Percentiles rank a stretch among this genome's conserved stretches.
Evolutionary conservation across 2,113 vertebrate species (phyloP).

Genomic region (Chinchilla lanigera): DNA sequence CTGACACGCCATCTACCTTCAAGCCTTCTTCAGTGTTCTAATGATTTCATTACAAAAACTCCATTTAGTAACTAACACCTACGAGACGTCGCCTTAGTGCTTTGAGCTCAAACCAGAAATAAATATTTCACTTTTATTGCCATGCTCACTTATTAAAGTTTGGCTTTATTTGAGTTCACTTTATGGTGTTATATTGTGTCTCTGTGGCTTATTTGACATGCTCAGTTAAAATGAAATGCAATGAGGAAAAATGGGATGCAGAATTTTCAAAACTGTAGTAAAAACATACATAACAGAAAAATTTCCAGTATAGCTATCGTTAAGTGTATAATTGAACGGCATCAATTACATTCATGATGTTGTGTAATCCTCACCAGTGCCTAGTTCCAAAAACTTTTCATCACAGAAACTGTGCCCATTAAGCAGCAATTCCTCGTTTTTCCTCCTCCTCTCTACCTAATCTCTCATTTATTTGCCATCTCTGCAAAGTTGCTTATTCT

Average conservation of each 20-base stretch:
- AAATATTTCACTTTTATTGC: not conserved
- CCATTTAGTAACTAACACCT: not conserved
- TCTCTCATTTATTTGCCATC: not conserved
- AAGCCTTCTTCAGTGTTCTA: not conserved
- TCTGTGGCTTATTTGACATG: not conserved
- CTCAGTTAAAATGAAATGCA: constrained; percentile 5
- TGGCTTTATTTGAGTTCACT: not conserved
- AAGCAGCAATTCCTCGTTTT: not conserved
- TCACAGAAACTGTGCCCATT: not conserved
- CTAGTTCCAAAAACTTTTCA: not conserved
- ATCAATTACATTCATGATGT: not conserved
- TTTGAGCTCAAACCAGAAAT: constrained; percentile 14
- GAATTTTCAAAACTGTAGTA: not conserved
- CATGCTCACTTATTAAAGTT: not conserved
- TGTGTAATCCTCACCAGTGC: not conserved
- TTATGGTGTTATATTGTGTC: not conserved
- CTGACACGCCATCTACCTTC: not conserved
- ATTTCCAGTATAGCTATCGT: not conserved
- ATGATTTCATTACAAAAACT: not conserved
- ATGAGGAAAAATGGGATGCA: not conserved
- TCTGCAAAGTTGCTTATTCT: not conserved
- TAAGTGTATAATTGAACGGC: not conserved
- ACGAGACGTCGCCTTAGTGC: not conserved
- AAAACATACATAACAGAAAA: not conserved
- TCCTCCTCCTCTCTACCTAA: not conserved